A percentile compares a stretch with the other conserved stretches of the same genome.
Conservation (phyloP, 2,113 vertebrate species). For the Sebastes schlegelii region DNA sequence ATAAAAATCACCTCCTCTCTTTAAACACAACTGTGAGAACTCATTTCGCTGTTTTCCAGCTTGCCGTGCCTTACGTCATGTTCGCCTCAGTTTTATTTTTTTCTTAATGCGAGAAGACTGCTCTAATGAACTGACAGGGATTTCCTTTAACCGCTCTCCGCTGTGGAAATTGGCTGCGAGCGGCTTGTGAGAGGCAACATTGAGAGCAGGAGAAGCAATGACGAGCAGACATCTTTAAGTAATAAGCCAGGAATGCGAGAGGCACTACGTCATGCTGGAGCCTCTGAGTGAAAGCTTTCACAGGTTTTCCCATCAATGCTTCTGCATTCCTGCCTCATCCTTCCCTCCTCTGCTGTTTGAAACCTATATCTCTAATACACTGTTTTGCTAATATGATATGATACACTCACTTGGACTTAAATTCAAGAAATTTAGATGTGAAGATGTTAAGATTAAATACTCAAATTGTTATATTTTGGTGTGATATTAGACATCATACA, state of each 20-base stretch:
- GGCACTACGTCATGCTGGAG: constrained; percentile 68
- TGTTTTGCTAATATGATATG: too few species aligned
- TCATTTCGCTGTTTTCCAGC: constrained; percentile 25
- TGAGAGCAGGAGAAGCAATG: constrained; percentile 58
- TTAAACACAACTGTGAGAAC: constrained; percentile 1
- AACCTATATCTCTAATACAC: constrained; percentile 2
- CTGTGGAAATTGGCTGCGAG: constrained; percentile 56
- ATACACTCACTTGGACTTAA: background rate
- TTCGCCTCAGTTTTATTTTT: constrained; percentile 23
- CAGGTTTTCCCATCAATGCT: constrained; percentile 64
- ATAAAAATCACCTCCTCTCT: constrained; percentile 16
- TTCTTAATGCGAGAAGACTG: constrained; percentile 13
- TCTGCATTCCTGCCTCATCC: constrained; percentile 32
- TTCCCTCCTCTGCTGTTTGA: constrained; percentile 35
- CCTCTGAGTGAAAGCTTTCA: constrained; percentile 66
- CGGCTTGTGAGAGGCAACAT: constrained; percentile 47
- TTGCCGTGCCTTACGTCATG: constrained; percentile 3
- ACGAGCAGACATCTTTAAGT: constrained; percentile 81
- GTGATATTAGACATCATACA: too few species aligned
- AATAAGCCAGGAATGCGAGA: constrained; percentile 79
- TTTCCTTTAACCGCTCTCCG: constrained; percentile 53
- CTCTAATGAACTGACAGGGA: constrained; percentile 57
- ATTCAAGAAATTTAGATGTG: background rate
- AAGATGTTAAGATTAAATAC: background rate
- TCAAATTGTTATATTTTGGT: background rate